Evolutionary conservation across 1,140 invertebrate genomes (phyloP).

Genomic region (Batillaria attramentaria): DNA sequence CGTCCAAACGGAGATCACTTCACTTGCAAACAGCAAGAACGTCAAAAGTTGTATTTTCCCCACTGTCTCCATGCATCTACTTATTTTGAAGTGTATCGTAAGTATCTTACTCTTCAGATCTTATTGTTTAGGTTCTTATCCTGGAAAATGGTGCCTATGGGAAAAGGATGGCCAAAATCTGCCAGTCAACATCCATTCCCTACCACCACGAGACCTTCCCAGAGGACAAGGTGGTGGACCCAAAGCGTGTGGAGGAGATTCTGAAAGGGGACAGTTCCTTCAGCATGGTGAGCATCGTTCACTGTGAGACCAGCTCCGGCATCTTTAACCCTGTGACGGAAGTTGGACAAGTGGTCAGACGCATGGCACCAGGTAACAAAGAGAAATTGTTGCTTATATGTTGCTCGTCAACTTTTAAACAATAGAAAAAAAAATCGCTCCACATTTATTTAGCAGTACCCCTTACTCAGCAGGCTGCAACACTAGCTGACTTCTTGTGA

Average conservation of each 20-base stretch:
- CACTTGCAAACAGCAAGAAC: too few relatives aligned
- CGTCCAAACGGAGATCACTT: too few relatives aligned
- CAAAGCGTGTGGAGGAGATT: slow-evolving; percentile 55
- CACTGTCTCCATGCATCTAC: too few relatives aligned
- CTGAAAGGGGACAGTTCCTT: slow-evolving; percentile 57
- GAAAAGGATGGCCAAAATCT: slow-evolving; percentile 72
- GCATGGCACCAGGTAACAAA: slow-evolving; percentile 61
- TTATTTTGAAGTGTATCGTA: too few relatives aligned
- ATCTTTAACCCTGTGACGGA: slow-evolving; percentile 73
- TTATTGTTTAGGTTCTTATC: slow-evolving; percentile 68
- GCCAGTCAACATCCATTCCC: slow-evolving; percentile 65
- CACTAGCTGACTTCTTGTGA: too few relatives aligned
- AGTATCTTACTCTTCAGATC: neutral
- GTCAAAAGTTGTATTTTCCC: too few relatives aligned
- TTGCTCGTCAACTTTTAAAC: too few relatives aligned
- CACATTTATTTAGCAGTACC: too few relatives aligned
- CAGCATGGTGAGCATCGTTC: slow-evolving; percentile 71
- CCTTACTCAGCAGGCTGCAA: too few relatives aligned
- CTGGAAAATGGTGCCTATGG: slow-evolving; percentile 75
- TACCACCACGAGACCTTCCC: slow-evolving; percentile 65
- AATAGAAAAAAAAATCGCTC: too few relatives aligned
- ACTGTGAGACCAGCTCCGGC: slow-evolving; percentile 75
- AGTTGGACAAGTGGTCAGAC: slow-evolving; percentile 70
- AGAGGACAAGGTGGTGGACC: slow-evolving; percentile 68
- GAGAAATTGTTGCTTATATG: too few relatives aligned